Percentiles rank a stretch among this genome's conserved stretches.
These are phyloP conservation scores for Drosophila birchii DNA, from an alignment of 2,888 invertebrate species.

Conservation along the genomic window DNA sequence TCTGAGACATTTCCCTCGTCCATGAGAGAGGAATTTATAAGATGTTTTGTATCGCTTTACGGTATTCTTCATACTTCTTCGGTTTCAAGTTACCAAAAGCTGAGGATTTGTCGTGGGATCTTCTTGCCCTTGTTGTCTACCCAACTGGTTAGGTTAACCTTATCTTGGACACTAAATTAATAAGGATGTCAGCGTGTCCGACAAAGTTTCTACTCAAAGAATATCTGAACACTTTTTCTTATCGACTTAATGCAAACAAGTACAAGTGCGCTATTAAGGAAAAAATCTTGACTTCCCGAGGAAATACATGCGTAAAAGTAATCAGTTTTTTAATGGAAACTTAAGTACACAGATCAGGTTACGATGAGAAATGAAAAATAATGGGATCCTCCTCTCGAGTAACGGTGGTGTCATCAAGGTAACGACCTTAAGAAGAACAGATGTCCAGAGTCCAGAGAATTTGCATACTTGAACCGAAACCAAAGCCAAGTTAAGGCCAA, in stretches of 20 bases:
- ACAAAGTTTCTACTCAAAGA: slow-evolving; percentile 4
- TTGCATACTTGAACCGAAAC: slow-evolving; percentile 36
- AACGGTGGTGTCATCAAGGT: slow-evolving; percentile 39
- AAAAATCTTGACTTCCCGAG: slow-evolving; percentile 35
- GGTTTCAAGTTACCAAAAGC: slow-evolving; percentile 17
- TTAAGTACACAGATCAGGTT: slow-evolving; percentile 41
- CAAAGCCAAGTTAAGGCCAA: slow-evolving; percentile 10
- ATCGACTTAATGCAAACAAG: slow-evolving; percentile 10
- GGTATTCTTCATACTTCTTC: neutral
- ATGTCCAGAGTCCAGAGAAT: slow-evolving; percentile 28
- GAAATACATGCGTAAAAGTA: slow-evolving; percentile 30
- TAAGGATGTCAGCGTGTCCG: slow-evolving; percentile 22
- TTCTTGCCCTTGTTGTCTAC: slow-evolving; percentile 1
- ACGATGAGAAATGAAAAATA: slow-evolving; percentile 31
- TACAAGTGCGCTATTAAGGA: slow-evolving; percentile 15
- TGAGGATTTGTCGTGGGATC: slow-evolving; percentile 18
- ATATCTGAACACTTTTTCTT: slow-evolving; percentile 7
- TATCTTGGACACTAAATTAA: slow-evolving; percentile 12
- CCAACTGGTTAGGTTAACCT: neutral
- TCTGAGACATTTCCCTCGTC: neutral
- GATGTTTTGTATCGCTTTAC: neutral
- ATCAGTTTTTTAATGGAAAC: slow-evolving; percentile 43
- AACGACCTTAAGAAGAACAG: slow-evolving; percentile 42
- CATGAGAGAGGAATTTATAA: slow-evolving; percentile 8
- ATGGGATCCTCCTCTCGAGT: slow-evolving; percentile 27